phyloP scores from a whole-genome alignment of 2,888 invertebrate species.

The Stenotaenia linearis region DNA sequence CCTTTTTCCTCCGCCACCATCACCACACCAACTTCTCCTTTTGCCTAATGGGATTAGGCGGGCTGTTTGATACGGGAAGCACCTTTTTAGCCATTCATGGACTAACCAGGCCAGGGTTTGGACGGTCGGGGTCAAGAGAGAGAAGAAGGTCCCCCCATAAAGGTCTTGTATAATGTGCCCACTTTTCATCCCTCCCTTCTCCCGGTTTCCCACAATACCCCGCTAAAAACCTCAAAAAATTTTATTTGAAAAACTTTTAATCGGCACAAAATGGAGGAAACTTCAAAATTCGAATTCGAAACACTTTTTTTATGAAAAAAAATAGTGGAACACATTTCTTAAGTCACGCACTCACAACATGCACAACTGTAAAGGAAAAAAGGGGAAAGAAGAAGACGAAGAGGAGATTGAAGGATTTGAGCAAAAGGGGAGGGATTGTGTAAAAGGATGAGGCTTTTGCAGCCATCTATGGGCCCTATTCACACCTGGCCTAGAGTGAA shows the following conservation, averaged over 20 bases:
- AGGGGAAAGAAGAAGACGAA: background rate
- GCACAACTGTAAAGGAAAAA: background rate
- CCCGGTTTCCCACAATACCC: background rate
- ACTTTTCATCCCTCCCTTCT: background rate
- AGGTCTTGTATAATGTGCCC: constrained; percentile 16
- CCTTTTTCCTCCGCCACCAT: background rate
- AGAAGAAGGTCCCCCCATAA: constrained; percentile 11
- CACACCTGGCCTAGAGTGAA: constrained; percentile 17
- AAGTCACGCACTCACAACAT: background rate
- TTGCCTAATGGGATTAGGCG: constrained; percentile 16
- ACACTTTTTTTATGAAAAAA: background rate
- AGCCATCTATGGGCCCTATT: constrained; percentile 21
- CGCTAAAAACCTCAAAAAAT: no score
- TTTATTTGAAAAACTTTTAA: no score
- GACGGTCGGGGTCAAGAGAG: constrained; percentile 2
- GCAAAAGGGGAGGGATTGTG: constrained; percentile 16
- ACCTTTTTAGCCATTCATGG: constrained; percentile 26
- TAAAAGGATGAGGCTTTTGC: constrained; percentile 26
- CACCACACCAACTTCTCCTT: constrained; percentile 11
- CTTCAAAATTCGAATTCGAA: background rate
- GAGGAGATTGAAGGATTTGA: constrained; percentile 21
- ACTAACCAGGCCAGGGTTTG: background rate
- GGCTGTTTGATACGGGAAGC: constrained; percentile 26
- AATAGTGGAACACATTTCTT: background rate
- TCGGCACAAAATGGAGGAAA: no score